Evolutionary conservation across 1,140 invertebrate species (phyloP), one percentile per base, ranked within the genome.

Genomic region (Danaus melanippus): DNA sequence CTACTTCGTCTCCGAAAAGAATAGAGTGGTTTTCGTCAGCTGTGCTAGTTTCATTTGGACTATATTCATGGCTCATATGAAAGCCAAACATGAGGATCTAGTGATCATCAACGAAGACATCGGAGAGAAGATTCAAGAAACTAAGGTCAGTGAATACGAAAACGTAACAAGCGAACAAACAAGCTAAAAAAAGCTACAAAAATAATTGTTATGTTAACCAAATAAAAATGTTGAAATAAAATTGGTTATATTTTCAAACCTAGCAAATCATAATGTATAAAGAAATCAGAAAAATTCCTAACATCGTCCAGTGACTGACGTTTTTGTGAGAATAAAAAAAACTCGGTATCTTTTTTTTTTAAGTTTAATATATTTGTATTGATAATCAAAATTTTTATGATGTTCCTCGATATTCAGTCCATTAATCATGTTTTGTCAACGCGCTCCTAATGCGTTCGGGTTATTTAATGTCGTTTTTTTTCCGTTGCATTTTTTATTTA

Each of bases 21-120:
- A 96, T 82, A 89, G 94, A 56, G 92, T 96, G 9, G 88, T 93
- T 1, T 94, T 94, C 67, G 93, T 95, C 4, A 94, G 94, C 67
- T 76, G 90, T 2, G 94, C 93, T 62, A 95, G 94, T 84, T 90
- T 96, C 53, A 79, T 94, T 41, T 96, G 94, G 94, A 95, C 93
- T 7, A 92, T 92, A 49, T 95, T 94, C 74, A 84, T 96, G 51
- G 92, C 94, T 0, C 95, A 95, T 66, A 93, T 96, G 91, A 94
- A 96, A 72, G 89, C 93, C 42, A 72, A 92, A 48, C 88, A 93
- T 67, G 60, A 87, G 46, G 51, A 32, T 32, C 21, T 32, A 5
- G 21, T 32, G 5, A 32, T 32, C 21, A 32, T 3, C 0, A 32
- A 32, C 21, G 21, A 32, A 32, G 21, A 32, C 0, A 32, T 32